A percentile compares a stretch with the other conserved stretches of the same genome.
Evolutionary conservation across 2,797 vertebrate genomes (phyloP).

Genomic region (Cirrhinus mrigala): DNA sequence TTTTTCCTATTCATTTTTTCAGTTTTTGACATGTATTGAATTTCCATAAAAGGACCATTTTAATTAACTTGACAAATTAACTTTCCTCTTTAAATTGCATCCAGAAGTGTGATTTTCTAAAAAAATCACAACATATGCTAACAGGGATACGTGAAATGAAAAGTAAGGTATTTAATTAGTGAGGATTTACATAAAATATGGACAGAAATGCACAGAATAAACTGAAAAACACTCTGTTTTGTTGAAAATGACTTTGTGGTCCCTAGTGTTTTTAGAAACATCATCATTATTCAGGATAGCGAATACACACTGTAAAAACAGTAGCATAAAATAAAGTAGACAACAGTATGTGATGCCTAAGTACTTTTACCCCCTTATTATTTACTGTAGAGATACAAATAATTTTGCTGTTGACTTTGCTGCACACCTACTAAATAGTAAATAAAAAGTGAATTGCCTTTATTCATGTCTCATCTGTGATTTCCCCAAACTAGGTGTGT

Average conservation of each 20-base stretch:
- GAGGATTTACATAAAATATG: neutral
- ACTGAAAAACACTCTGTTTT: neutral
- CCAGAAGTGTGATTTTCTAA: neutral
- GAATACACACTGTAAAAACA: neutral
- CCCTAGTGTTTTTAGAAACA: neutral
- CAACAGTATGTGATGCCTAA: neutral
- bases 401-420: neutral
- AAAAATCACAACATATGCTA: neutral
- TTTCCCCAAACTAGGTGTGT: too few species aligned
- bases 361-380: neutral
- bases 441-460: neutral
- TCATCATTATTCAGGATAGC: neutral
- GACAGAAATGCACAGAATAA: neutral
- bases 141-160: neutral
- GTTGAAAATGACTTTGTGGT: neutral
- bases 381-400: neutral
- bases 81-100: neutral
- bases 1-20: conserved; percentile 10
- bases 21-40: conserved; percentile 42
- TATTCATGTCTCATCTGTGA: too few species aligned
- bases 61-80: conserved; percentile 28
- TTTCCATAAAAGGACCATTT: conserved; percentile 2
- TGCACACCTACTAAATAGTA: neutral
- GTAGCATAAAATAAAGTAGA: neutral
- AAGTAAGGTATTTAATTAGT: neutral